Conservation (phyloP, 2,888 invertebrate species). For the Ditylenchus weischeri region DNA sequence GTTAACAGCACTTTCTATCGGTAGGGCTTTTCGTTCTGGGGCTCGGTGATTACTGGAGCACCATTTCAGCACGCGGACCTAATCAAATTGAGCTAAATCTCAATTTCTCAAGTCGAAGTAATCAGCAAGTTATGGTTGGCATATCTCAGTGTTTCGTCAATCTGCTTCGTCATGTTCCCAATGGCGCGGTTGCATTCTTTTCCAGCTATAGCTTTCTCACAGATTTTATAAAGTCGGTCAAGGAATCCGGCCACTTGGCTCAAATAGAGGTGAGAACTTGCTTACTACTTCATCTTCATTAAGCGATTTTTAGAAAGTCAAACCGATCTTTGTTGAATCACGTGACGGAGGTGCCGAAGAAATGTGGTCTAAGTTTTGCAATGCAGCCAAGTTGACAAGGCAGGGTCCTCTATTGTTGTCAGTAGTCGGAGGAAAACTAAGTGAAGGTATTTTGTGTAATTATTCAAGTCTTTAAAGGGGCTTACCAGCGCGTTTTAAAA, state of each 20-base stretch:
- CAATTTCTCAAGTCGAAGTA: constrained; percentile 23
- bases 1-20: constrained; percentile 32
- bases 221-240: constrained; percentile 66
- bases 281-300: background rate
- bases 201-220: constrained; percentile 87
- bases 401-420: constrained; percentile 81
- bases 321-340: constrained; percentile 27
- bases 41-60: background rate
- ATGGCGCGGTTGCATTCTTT: constrained; percentile 87
- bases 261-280: constrained; percentile 16
- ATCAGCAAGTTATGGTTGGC: constrained; percentile 14
- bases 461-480: no score
- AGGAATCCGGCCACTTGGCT: constrained; percentile 20
- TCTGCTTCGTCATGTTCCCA: constrained; percentile 67
- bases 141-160: constrained; percentile 26
- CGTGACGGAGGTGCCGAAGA: constrained; percentile 12
- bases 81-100: constrained; percentile 28
- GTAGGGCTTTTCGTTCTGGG: constrained; percentile 11
- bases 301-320: constrained; percentile 21
- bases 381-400: constrained; percentile 3
- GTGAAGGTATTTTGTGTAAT: constrained; percentile 72
- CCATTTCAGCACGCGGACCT: constrained; percentile 26
- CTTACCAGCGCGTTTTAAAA: no score
- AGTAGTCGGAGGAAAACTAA: constrained; percentile 94
- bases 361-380: constrained; percentile 24